Evolutionary conservation across 2,888 invertebrate species (phyloP).

Genomic region (Slavum lentiscoides): DNA sequence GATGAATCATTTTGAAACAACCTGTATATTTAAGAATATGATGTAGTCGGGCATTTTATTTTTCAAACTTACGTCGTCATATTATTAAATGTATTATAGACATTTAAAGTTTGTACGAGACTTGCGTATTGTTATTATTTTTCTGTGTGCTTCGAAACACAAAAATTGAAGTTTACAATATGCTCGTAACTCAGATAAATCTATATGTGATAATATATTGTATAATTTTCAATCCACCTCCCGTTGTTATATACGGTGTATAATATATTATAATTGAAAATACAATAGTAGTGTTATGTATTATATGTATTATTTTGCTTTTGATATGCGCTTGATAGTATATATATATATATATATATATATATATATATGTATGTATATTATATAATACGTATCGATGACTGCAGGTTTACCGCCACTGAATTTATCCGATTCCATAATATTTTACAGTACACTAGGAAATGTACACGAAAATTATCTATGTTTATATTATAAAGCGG

Average conservation of each 20-base stretch:
- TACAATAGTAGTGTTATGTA: conserved; percentile 8
- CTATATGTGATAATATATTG: neutral
- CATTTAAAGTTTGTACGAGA: too few species aligned
- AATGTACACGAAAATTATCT: too few species aligned
- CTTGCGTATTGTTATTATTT: too few species aligned
- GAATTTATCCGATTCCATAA: neutral
- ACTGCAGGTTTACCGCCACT: neutral
- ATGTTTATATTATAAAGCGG: neutral
- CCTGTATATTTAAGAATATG: too few species aligned
- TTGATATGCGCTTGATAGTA: conserved; percentile 28
- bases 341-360: neutral
- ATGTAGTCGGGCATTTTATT: too few species aligned
- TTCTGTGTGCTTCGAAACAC: too few species aligned
- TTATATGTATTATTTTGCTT: conserved; percentile 17
- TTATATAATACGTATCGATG: neutral
- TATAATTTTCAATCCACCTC: neutral
- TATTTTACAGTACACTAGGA: too few species aligned
- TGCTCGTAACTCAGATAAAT: too few species aligned
- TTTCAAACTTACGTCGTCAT: too few species aligned
- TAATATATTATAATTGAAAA: neutral
- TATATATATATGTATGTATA: neutral
- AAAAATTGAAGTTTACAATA: too few species aligned
- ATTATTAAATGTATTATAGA: too few species aligned
- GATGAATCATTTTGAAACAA: too few species aligned
- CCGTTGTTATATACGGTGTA: neutral